phyloP scores from a whole-genome alignment of 2,888 invertebrate species.

The Petrolisthes cinctipes region DNA sequence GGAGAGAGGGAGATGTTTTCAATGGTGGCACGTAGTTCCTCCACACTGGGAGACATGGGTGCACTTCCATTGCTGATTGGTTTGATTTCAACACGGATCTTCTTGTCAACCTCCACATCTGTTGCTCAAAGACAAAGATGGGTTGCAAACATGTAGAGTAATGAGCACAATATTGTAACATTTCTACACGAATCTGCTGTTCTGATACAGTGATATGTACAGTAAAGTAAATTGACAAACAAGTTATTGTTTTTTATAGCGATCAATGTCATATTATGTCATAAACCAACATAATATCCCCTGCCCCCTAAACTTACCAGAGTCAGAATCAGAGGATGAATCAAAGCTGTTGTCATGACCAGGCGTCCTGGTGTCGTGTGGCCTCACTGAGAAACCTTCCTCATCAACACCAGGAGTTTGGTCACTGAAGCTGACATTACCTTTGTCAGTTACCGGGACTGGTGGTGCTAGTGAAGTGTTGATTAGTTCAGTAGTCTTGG shows the following conservation, averaged over 20 bases:
- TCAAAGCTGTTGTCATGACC: slow-evolving; percentile 87
- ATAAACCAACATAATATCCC: no score
- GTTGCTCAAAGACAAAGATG: slow-evolving; percentile 13
- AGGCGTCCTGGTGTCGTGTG: slow-evolving; percentile 71
- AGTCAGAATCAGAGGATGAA: slow-evolving; percentile 88
- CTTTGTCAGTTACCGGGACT: slow-evolving; percentile 4
- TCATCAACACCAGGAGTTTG: slow-evolving; percentile 92
- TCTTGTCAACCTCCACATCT: slow-evolving; percentile 87
- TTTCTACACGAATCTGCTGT: no score
- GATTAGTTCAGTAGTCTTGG: slow-evolving; percentile 47
- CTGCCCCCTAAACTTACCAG: slow-evolving; percentile 74
- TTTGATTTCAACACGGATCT: slow-evolving; percentile 95
- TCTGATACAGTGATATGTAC: no score
- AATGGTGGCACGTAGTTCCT: slow-evolving; percentile 91
- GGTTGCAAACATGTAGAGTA: neutral
- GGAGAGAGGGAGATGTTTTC: slow-evolving; percentile 81
- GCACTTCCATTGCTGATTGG: slow-evolving; percentile 90
- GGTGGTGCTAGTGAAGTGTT: slow-evolving; percentile 12
- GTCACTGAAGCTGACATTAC: slow-evolving; percentile 77
- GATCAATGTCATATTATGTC: no score
- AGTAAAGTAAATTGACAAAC: no score
- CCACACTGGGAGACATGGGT: slow-evolving; percentile 89
- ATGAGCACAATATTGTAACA: no score
- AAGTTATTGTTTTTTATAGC: no score
- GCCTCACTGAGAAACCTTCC: slow-evolving; percentile 91